These are phyloP conservation scores for Drosophila kambysellisi DNA, from an alignment of 2,888 invertebrate species.

Conservation along the genomic window DNA sequence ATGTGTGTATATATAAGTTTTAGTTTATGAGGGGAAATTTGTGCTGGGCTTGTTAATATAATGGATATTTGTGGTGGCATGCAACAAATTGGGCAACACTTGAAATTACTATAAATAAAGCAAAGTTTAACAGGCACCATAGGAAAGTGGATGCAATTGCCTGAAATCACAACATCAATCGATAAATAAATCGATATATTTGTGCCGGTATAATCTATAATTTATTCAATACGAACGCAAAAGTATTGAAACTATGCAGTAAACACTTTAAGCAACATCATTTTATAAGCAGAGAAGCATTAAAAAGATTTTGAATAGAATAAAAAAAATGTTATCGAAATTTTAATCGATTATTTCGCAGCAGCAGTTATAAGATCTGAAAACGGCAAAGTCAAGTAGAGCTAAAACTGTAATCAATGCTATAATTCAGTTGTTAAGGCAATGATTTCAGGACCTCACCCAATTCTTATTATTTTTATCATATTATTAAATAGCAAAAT, in stretches of 20 bases:
- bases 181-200: neutral
- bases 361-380: neutral
- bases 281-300: neutral
- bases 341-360: neutral
- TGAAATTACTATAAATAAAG: neutral
- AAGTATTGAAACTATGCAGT: too few species aligned
- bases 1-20: neutral
- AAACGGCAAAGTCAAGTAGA: neutral
- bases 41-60: neutral
- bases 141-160: neutral
- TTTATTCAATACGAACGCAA: neutral
- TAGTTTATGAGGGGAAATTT: neutral
- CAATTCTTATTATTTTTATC: neutral
- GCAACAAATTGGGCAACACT: slow-evolving; percentile 19
- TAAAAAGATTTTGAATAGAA: too few species aligned
- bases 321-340: neutral
- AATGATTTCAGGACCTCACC: neutral
- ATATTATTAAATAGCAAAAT: neutral
- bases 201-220: neutral
- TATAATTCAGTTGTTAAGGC: neutral
- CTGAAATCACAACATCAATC: neutral
- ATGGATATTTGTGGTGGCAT: slow-evolving; percentile 8
- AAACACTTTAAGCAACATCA: neutral
- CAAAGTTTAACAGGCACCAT: neutral
- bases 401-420: neutral